phyloP scores from a whole-genome alignment of 2,797 vertebrate genomes.

The Cossypha dichroa region DNA sequence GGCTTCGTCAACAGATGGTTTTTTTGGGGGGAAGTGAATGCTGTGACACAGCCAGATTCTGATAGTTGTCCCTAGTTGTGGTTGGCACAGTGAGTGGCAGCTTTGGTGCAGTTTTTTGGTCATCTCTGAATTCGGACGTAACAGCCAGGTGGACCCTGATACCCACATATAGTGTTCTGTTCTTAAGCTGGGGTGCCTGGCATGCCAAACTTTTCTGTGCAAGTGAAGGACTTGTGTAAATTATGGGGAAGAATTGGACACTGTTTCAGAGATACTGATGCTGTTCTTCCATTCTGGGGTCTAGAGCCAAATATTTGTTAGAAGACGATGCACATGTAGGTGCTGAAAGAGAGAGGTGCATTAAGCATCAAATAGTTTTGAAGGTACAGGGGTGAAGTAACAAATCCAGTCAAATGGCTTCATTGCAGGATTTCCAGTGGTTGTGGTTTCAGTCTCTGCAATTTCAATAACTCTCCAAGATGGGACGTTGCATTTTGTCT shows the following conservation, averaged over 20 bases:
- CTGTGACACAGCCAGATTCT: not conserved
- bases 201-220: not conserved
- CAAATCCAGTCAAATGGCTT: not conserved
- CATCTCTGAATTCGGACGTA: fast-evolving
- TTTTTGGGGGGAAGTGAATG: fast-evolving
- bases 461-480: not conserved
- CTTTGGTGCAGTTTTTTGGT: not conserved
- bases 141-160: not conserved
- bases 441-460: not conserved
- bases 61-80: not conserved
- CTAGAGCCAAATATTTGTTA: not conserved
- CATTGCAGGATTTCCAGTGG: not conserved
- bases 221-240: not conserved
- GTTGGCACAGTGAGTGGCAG: not conserved
- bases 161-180: fast-evolving
- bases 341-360: not conserved
- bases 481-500: not conserved
- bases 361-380: not conserved
- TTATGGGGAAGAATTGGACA: fast-evolving
- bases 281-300: not conserved
- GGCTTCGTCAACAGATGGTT: not conserved
- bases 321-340: not conserved
- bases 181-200: not conserved
- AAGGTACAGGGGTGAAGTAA: not conserved
- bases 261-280: fast-evolving